Evolutionary conservation across 92 coral and sea anemone species (phyloP).

Genomic region (Zoanthus solanderi): DNA sequence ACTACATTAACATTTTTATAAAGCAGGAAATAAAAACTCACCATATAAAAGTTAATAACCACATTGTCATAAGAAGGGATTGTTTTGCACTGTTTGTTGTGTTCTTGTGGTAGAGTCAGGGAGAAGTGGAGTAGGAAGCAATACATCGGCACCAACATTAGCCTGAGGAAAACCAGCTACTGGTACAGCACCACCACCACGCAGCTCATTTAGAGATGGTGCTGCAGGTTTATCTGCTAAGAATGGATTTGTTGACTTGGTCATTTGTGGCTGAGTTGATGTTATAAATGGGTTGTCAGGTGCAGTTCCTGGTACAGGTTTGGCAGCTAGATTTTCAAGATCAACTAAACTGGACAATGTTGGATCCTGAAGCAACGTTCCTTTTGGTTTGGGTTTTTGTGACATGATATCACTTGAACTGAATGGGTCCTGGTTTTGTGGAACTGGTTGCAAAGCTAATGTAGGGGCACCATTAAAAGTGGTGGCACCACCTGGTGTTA

Average conservation of each 20-base stretch:
- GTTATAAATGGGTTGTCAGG: slow-evolving; percentile 82
- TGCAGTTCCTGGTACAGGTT: slow-evolving; percentile 70
- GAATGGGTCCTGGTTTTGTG: slow-evolving; percentile 59
- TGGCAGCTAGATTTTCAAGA: slow-evolving; percentile 80
- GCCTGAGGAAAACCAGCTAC: slow-evolving; percentile 51
- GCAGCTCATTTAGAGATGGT: slow-evolving; percentile 96
- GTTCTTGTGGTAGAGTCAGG: slow-evolving; percentile 75
- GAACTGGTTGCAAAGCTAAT: slow-evolving; percentile 7
- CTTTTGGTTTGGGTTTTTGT: slow-evolving; percentile 56
- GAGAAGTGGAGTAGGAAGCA: slow-evolving; percentile 92
- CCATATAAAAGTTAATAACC: slow-evolving; percentile 6
- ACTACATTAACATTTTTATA: too few relatives aligned
- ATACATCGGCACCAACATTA: slow-evolving; percentile 72
- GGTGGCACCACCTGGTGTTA: slow-evolving; percentile 35
- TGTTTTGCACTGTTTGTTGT: slow-evolving; percentile 70
- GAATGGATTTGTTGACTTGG: slow-evolving; percentile 92
- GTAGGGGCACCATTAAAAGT: slow-evolving; percentile 18
- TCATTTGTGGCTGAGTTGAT: slow-evolving; percentile 68
- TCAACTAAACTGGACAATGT: slow-evolving; percentile 82
- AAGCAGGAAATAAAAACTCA: neutral
- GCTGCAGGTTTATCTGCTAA: slow-evolving; percentile 92
- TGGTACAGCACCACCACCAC: slow-evolving; percentile 55
- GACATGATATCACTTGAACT: slow-evolving; percentile 41
- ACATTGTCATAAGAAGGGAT: slow-evolving; percentile 79
- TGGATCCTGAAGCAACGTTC: slow-evolving; percentile 71